Conservation (phyloP, 2,797 vertebrate genomes). For the Parauchenoglanis ngamensis region DNA sequence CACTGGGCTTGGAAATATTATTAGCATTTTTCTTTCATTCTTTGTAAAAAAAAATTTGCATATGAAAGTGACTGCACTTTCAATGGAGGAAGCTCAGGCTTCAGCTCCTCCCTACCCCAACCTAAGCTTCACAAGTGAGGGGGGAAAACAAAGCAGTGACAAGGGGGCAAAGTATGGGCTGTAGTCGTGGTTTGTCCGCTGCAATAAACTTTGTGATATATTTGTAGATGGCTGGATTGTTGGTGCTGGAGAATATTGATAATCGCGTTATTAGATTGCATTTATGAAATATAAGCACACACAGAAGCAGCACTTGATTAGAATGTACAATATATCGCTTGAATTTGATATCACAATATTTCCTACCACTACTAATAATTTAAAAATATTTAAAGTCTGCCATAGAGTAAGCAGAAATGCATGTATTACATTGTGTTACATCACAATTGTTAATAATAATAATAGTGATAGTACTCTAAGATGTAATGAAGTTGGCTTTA, state of each 20-base stretch:
- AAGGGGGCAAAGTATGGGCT: background rate
- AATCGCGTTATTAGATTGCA: background rate
- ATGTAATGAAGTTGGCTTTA: background rate
- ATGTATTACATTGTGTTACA: background rate
- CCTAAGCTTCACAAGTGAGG: background rate
- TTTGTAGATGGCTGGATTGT: background rate
- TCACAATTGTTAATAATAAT: background rate
- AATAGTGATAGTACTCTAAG: background rate
- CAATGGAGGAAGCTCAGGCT: conserved; percentile 1
- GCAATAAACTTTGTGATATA: background rate
- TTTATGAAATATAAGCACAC: background rate
- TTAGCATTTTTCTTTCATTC: background rate
- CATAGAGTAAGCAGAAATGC: background rate
- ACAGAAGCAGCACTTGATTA: background rate
- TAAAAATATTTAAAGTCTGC: background rate
- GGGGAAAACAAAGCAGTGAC: background rate
- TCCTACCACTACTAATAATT: background rate
- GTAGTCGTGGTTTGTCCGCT: background rate
- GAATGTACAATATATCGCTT: background rate
- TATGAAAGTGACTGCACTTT: conserved; percentile 13
- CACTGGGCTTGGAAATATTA: background rate
- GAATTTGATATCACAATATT: background rate
- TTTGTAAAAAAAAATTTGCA: background rate
- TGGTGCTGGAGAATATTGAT: background rate
- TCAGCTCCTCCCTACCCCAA: background rate